phyloP scores from a whole-genome alignment of 2,113 vertebrate genomes.

The Pachypanchax playfairii region DNA sequence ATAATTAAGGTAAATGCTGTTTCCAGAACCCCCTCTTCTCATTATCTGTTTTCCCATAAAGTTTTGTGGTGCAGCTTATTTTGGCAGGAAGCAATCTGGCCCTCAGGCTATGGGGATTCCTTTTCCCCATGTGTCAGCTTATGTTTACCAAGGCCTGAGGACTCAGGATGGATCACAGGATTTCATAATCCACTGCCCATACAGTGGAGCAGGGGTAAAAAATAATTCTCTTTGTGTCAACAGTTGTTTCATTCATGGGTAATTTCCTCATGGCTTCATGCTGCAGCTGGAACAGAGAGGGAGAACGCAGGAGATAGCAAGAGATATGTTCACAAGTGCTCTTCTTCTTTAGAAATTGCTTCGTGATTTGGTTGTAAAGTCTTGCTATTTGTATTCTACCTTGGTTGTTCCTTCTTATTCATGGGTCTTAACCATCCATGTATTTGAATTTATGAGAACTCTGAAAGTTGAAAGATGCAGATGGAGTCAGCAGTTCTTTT shows the following conservation, averaged over 20 bases:
- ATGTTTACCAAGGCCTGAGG: slow-evolving; percentile 78
- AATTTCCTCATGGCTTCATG: slow-evolving; percentile 66
- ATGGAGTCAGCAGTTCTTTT: slow-evolving; percentile 64
- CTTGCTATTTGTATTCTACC: slow-evolving; percentile 54
- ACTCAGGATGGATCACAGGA: slow-evolving; percentile 74
- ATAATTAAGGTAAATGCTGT: slow-evolving; percentile 63
- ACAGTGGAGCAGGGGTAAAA: slow-evolving; percentile 65
- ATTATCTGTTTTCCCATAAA: slow-evolving; percentile 63
- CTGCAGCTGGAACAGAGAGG: slow-evolving; percentile 39
- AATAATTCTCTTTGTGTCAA: slow-evolving; percentile 77
- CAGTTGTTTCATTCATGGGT: slow-evolving; percentile 77
- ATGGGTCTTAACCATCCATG: slow-evolving; percentile 55
- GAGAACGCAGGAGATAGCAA: slow-evolving; percentile 42
- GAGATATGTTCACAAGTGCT: slow-evolving; percentile 54
- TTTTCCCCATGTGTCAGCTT: slow-evolving; percentile 78
- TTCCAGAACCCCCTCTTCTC: slow-evolving; percentile 47
- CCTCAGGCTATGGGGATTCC: slow-evolving; percentile 76
- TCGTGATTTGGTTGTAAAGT: slow-evolving; percentile 45
- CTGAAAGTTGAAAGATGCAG: slow-evolving; percentile 51
- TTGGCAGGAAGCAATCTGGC: slow-evolving; percentile 63
- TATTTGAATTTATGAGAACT: slow-evolving; percentile 57
- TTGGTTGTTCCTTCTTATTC: slow-evolving; percentile 41
- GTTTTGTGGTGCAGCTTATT: slow-evolving; percentile 51
- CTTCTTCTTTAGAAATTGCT: slow-evolving; percentile 51
- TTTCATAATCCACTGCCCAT: slow-evolving; percentile 73